A percentile compares a stretch with the other conserved stretches of the same genome.
Evolutionary conservation across 1,140 invertebrate genomes (phyloP).

Genomic region (Scaptomyza hsui): DNA sequence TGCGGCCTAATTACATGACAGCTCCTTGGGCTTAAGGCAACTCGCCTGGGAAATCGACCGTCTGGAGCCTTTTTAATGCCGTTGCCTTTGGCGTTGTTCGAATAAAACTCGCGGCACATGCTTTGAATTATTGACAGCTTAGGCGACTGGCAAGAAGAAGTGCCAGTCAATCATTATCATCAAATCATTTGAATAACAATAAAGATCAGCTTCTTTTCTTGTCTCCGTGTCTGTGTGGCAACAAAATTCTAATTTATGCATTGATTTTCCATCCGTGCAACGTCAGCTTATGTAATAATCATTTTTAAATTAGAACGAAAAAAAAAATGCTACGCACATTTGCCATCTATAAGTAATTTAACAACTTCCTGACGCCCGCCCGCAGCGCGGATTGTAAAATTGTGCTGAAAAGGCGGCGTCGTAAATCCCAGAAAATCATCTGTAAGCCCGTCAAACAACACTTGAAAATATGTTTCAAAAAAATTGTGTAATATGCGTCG

Average conservation of each 20-base stretch:
- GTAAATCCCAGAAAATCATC: conserved; percentile 66
- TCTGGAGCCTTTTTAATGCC: conserved; percentile 46
- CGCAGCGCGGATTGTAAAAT: conserved; percentile 71
- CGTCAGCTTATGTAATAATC: conserved; percentile 61
- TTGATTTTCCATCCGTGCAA: conserved; percentile 51
- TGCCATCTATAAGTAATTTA: conserved; percentile 51
- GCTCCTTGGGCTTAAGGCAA: conserved; percentile 65
- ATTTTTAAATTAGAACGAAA: conserved; percentile 74
- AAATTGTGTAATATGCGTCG: conserved; percentile 67
- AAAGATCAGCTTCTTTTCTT: conserved; percentile 75
- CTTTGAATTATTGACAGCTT: conserved; percentile 77
- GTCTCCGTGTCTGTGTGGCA: conserved; percentile 20
- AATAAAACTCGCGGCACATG: conserved; percentile 60
- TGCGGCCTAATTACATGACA: conserved; percentile 67
- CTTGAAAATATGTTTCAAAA: conserved; percentile 72
- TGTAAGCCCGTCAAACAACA: conserved; percentile 58
- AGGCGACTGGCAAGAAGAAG: conserved; percentile 30
- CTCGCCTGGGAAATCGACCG: conserved; percentile 77
- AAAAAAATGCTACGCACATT: conserved; percentile 9
- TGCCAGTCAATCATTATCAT: conserved; percentile 76
- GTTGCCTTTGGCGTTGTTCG: conserved; percentile 19
- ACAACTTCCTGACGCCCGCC: conserved; percentile 62
- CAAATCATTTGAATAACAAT: conserved; percentile 80
- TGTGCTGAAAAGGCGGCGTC: conserved; percentile 44
- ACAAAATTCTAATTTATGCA: conserved; percentile 75